Conservation (phyloP, 2,888 invertebrate species). For the Timandra comae region DNA sequence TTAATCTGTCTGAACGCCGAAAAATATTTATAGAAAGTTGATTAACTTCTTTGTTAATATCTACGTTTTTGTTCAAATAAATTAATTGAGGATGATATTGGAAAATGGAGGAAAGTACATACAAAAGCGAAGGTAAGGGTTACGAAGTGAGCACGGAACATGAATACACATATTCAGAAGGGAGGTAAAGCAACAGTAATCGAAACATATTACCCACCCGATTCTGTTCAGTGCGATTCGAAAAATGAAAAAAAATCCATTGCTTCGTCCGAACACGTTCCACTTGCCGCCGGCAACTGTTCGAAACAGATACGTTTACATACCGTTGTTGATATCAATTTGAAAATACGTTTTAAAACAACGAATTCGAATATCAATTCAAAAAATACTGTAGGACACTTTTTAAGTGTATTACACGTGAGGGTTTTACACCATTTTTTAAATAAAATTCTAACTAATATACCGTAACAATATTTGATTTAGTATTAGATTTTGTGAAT, state of each 20-base stretch:
- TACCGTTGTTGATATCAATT: too few species aligned
- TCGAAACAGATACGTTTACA: too few species aligned
- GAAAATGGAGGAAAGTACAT: constrained; percentile 8
- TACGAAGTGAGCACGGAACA: constrained; percentile 8
- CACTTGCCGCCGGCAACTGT: too few species aligned
- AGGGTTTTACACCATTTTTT: too few species aligned
- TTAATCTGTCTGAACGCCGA: constrained; percentile 5
- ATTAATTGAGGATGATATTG: constrained; percentile 8
- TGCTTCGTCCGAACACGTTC: too few species aligned
- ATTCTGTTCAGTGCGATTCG: constrained; percentile 28
- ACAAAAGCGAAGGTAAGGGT: constrained; percentile 4
- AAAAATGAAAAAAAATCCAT: constrained; percentile 40
- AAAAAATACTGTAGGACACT: too few species aligned
- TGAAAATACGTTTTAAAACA: too few species aligned
- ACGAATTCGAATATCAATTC: too few species aligned
- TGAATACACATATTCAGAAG: constrained; percentile 45
- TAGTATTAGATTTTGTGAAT: too few species aligned
- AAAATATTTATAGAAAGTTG: constrained; percentile 11
- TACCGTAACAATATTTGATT: too few species aligned
- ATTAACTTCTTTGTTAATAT: constrained; percentile 13
- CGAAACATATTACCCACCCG: constrained; percentile 53
- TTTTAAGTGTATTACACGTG: too few species aligned
- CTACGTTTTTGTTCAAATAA: constrained; percentile 9
- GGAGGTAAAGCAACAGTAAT: constrained; percentile 47
- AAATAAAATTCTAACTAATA: too few species aligned